Evolutionary conservation across 2,113 vertebrate species (phyloP).

Genomic region (Oreochromis spilurus): DNA sequence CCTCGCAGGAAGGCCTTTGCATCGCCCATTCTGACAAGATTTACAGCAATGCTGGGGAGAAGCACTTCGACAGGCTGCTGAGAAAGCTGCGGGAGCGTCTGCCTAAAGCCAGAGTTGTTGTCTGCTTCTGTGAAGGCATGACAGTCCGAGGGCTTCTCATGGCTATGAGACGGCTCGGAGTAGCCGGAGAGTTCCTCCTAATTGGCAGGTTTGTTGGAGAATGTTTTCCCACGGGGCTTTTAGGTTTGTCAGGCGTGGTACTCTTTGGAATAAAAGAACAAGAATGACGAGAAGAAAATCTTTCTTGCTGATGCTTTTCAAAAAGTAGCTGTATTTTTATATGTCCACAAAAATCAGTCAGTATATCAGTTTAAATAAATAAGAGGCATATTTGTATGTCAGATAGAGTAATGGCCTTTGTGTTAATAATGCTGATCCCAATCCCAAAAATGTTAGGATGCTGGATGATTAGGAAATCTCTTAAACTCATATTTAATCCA

Average conservation of each 20-base stretch:
- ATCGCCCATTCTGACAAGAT: slow-evolving; percentile 97
- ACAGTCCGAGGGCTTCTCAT: slow-evolving; percentile 93
- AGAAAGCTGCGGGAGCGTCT: slow-evolving; percentile 89
- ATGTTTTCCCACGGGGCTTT: background rate
- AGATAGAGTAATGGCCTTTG: background rate
- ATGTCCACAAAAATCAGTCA: background rate
- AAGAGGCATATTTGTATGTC: background rate
- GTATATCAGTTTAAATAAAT: background rate
- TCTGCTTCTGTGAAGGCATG: slow-evolving; percentile 98
- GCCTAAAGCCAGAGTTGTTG: slow-evolving; percentile 92
- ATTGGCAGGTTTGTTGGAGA: slow-evolving; percentile 83
- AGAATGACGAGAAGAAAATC: background rate
- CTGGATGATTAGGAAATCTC: background rate
- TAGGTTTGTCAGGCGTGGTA: background rate
- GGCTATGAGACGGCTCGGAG: slow-evolving; percentile 90
- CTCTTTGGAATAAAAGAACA: background rate
- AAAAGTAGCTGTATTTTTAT: background rate
- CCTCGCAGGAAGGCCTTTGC: slow-evolving; percentile 91
- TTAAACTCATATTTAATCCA: background rate
- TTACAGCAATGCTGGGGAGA: slow-evolving; percentile 97
- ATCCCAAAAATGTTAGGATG: background rate
- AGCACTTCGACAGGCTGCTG: slow-evolving; percentile 92
- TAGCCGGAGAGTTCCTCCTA: slow-evolving; percentile 90
- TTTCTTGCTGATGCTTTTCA: background rate
- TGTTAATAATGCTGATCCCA: background rate